A percentile compares a stretch with the other conserved stretches of the same genome.
phyloP scores from a whole-genome alignment of 2,113 vertebrate species.

The Nesogale talazaci region DNA sequence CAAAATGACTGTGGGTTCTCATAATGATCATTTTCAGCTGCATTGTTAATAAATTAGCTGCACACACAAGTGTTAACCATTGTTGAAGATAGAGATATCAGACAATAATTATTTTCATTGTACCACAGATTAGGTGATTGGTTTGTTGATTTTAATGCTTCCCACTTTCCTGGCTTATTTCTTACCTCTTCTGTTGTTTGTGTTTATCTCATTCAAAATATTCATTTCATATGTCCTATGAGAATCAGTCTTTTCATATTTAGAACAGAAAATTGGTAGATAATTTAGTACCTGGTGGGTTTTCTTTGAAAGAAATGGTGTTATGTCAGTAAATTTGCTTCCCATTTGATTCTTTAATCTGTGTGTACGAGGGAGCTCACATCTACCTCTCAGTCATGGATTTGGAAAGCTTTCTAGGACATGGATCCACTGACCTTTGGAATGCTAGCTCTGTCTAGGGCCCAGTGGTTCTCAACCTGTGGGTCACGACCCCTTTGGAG shows the following conservation, averaged over 20 bases:
- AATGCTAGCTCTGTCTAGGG: not conserved
- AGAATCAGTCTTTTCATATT: not conserved
- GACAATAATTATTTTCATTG: not conserved
- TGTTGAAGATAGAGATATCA: constrained; percentile 24
- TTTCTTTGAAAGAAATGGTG: not conserved
- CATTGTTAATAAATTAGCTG: not conserved
- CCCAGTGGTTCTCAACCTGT: too few species aligned
- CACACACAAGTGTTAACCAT: not conserved
- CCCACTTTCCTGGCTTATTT: not conserved
- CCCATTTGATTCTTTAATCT: not conserved
- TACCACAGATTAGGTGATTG: not conserved
- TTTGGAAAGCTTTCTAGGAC: not conserved
- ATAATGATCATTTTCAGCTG: constrained; percentile 18
- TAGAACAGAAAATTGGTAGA: not conserved
- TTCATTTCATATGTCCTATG: not conserved
- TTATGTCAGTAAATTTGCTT: not conserved
- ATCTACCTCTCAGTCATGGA: too few species aligned
- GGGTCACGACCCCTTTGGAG: too few species aligned
- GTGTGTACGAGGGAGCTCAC: not conserved
- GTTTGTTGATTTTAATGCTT: constrained; percentile 16
- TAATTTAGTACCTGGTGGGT: not conserved
- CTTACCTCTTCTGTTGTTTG: too few species aligned
- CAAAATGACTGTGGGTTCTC: not conserved
- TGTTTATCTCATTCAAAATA: not conserved
- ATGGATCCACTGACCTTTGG: not conserved